Percentiles rank a stretch among this genome's conserved stretches.
Evolutionary conservation across 2,797 vertebrate species (phyloP).

Genomic region (Remorina albescens): DNA sequence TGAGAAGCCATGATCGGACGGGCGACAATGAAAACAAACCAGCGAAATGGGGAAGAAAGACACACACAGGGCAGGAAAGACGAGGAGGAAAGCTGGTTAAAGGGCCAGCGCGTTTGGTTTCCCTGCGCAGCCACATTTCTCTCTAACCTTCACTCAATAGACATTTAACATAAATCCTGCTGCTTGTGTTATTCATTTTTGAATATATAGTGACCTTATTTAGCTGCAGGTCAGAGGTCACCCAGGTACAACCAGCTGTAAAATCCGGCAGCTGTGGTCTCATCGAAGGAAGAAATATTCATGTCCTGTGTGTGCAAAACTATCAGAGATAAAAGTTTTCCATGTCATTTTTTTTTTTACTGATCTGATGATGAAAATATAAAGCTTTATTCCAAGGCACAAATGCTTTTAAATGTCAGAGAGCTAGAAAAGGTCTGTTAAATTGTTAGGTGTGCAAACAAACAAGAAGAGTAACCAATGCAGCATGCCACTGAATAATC

Average conservation of each 20-base stretch:
- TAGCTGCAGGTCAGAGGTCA: not conserved
- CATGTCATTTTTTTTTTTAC: too few species aligned
- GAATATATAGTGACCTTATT: too few species aligned
- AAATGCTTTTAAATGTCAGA: too few species aligned
- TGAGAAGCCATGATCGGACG: slow-evolving; percentile 90
- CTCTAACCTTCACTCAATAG: not conserved
- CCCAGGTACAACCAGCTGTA: too few species aligned
- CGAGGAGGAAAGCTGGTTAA: slow-evolving; percentile 71
- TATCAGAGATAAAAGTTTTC: too few species aligned
- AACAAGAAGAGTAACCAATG: not conserved
- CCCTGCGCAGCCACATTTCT: not conserved
- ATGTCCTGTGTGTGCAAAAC: not conserved
- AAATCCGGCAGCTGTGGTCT: not conserved
- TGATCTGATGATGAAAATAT: too few species aligned
- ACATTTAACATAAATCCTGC: not conserved
- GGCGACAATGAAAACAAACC: slow-evolving; percentile 83
- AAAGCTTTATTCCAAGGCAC: too few species aligned
- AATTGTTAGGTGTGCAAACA: not conserved
- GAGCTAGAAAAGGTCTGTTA: too few species aligned
- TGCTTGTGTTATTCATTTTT: too few species aligned
- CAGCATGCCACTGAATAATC: too few species aligned
- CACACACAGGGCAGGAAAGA: slow-evolving; percentile 38
- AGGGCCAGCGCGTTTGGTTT: slow-evolving; percentile 66
- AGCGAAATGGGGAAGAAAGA: slow-evolving; percentile 70
- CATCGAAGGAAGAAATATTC: not conserved